phyloP scores from a whole-genome alignment of 2,888 invertebrate genomes.

The Andrena hattorfiana region DNA sequence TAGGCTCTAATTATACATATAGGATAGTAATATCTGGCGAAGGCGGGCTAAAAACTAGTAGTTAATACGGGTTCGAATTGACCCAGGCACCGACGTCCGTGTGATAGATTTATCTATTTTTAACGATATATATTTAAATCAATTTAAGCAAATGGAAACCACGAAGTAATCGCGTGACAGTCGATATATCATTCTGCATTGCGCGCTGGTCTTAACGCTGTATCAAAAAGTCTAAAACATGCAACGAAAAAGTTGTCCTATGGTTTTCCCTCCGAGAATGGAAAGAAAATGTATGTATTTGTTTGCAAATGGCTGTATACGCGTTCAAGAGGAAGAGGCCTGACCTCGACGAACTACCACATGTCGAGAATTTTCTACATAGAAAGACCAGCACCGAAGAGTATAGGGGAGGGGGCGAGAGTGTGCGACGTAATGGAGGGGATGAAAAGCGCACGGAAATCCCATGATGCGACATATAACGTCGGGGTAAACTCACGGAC shows the following conservation, averaged over 20 bases:
- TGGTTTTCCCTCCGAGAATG: too few relatives aligned
- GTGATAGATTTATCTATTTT: too few relatives aligned
- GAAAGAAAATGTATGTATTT: conserved; percentile 26
- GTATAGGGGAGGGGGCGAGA: conserved; percentile 11
- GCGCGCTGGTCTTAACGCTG: too few relatives aligned
- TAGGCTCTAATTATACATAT: too few relatives aligned
- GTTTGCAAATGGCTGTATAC: conserved; percentile 4
- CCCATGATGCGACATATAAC: conserved; percentile 69
- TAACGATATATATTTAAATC: too few relatives aligned
- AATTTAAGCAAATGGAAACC: too few relatives aligned
- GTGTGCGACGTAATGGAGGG: conserved; percentile 63
- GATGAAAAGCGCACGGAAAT: conserved; percentile 68
- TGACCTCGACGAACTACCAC: conserved; percentile 8
- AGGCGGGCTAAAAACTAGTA: too few relatives aligned
- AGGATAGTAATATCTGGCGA: too few relatives aligned
- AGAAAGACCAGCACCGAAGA: conserved; percentile 27
- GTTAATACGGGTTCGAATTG: too few relatives aligned
- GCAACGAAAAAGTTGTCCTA: background rate
- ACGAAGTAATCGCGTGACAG: too few relatives aligned
- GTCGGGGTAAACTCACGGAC: conserved; percentile 67
- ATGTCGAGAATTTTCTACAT: conserved; percentile 38
- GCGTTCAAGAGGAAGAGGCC: conserved; percentile 35
- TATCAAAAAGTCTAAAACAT: background rate
- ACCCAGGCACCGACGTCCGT: too few relatives aligned
- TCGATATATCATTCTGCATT: too few relatives aligned